Evolutionary conservation across 2,113 vertebrate genomes (phyloP).

Genomic region (Cryptomyrus ogoouensis): DNA sequence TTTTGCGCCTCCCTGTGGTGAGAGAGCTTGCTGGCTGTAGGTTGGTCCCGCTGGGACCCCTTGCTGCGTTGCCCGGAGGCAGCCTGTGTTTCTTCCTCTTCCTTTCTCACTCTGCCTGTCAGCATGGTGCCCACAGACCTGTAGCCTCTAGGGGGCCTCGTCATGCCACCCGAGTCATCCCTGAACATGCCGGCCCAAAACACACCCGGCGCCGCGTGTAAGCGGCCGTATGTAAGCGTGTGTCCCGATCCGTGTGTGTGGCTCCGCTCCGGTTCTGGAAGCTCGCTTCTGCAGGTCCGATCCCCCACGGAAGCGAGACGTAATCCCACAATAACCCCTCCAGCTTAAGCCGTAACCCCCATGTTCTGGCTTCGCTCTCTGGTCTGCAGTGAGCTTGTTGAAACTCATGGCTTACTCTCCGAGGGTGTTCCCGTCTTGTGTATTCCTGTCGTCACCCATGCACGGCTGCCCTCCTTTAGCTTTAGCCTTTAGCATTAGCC

Average conservation of each 20-base stretch:
- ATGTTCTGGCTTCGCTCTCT: background rate
- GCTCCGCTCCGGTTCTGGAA: background rate
- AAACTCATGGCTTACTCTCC: background rate
- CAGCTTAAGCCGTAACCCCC: background rate
- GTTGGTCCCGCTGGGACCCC: background rate
- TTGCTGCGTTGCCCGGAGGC: background rate
- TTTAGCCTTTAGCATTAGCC: background rate
- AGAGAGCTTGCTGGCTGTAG: conserved; percentile 23
- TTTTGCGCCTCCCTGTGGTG: conserved; percentile 33
- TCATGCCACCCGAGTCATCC: background rate
- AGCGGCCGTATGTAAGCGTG: background rate
- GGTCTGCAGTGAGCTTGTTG: background rate
- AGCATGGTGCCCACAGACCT: background rate
- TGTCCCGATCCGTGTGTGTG: background rate
- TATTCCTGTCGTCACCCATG: background rate
- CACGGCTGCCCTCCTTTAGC: background rate
- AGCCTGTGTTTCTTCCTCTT: background rate
- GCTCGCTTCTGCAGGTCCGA: background rate
- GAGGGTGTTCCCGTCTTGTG: background rate
- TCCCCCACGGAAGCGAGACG: background rate
- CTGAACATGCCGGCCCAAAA: background rate
- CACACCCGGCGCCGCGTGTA: background rate
- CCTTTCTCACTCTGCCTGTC: background rate
- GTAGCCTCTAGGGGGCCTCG: background rate
- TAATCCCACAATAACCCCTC: background rate